These are phyloP conservation scores for Bombus polaris DNA, from an alignment of 1,140 invertebrate genomes.

Conservation along the genomic window DNA sequence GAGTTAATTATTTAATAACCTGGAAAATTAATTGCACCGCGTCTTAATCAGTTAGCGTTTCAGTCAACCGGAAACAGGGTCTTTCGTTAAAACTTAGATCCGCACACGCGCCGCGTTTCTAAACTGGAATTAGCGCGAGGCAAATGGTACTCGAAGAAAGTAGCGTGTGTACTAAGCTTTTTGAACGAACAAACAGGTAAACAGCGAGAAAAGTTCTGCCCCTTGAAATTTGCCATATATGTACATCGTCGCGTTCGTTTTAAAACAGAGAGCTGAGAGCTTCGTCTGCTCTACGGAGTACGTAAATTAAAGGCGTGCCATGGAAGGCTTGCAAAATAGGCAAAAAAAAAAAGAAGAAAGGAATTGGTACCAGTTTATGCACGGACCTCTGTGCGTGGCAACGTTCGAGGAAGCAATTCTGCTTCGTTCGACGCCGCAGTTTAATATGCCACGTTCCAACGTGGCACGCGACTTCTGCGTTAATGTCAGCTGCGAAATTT, in stretches of 20 bases:
- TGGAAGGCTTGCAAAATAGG: not conserved
- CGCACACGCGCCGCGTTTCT: not conserved
- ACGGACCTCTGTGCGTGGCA: no score
- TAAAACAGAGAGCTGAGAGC: not conserved
- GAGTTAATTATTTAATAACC: conserved; percentile 78
- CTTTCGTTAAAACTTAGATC: conserved; percentile 28
- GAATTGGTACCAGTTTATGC: conserved; percentile 18
- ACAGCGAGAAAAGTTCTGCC: not conserved
- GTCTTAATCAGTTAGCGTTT: conserved; percentile 69
- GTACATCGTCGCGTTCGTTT: not conserved
- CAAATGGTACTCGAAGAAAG: not conserved
- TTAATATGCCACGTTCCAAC: conserved; percentile 29
- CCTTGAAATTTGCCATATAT: not conserved
- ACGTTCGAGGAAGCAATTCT: conserved; percentile 5
- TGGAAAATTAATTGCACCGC: conserved; percentile 74
- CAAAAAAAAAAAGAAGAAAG: not conserved
- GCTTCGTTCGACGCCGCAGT: conserved; percentile 32
- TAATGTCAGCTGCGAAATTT: conserved; percentile 52
- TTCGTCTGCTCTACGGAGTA: not conserved
- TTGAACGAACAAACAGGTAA: not conserved
- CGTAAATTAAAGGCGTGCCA: not conserved
- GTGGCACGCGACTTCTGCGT: conserved; percentile 50
- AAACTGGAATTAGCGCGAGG: not conserved
- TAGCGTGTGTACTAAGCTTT: not conserved
- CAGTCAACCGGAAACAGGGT: conserved; percentile 37